phyloP scores from a whole-genome alignment of 2,888 invertebrate species.

The Chalcosyrphus nemorum region DNA sequence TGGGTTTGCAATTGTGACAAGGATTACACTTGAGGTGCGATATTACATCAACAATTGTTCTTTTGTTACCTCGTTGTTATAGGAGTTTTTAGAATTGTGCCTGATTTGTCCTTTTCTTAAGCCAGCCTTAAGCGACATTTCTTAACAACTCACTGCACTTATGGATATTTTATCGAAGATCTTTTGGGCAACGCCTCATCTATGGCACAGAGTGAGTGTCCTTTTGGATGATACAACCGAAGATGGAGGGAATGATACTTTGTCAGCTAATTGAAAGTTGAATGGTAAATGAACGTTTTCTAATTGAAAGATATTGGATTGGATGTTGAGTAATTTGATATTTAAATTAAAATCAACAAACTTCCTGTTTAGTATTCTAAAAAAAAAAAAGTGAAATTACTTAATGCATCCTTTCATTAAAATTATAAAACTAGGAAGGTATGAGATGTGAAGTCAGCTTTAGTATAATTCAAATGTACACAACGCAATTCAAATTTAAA shows the following conservation, averaged over 20 bases:
- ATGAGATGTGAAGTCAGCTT: too few relatives aligned
- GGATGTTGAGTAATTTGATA: slow-evolving; percentile 24
- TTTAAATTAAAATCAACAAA: neutral
- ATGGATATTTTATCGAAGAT: slow-evolving; percentile 30
- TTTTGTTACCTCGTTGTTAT: slow-evolving; percentile 30
- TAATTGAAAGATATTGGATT: slow-evolving; percentile 11
- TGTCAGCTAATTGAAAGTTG: slow-evolving; percentile 48
- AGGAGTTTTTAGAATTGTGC: slow-evolving; percentile 28
- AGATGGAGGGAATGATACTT: neutral
- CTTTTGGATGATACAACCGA: neutral
- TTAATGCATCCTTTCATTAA: too few relatives aligned
- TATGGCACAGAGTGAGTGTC: neutral
- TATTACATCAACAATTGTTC: slow-evolving; percentile 67
- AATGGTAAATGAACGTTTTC: slow-evolving; percentile 27
- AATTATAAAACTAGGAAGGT: too few relatives aligned
- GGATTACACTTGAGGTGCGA: slow-evolving; percentile 75
- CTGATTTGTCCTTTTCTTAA: slow-evolving; percentile 16
- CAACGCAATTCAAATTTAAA: too few relatives aligned
- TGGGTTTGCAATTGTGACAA: slow-evolving; percentile 76
- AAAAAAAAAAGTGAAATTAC: too few relatives aligned
- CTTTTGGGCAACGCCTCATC: slow-evolving; percentile 24
- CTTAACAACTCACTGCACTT: slow-evolving; percentile 15
- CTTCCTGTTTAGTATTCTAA: slow-evolving; percentile 22
- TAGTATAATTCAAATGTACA: too few relatives aligned
- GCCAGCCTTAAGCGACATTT: slow-evolving; percentile 46